Evolutionary conservation across 2,888 invertebrate species (phyloP).

Genomic region (Lasioglossum calceatum): DNA sequence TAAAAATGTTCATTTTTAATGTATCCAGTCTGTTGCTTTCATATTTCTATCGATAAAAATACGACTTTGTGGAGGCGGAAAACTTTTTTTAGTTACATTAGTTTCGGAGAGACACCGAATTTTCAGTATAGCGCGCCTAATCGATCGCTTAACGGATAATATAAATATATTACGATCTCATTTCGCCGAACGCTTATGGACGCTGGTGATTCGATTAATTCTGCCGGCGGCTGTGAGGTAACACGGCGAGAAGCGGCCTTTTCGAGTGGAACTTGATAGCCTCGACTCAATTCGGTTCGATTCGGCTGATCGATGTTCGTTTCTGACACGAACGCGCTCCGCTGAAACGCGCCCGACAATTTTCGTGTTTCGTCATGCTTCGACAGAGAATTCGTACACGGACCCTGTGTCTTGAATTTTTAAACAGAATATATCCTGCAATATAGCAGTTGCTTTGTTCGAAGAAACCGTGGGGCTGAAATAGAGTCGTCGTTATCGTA

Average conservation of each 20-base stretch:
- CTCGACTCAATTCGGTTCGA: constrained; percentile 68
- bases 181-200: neutral
- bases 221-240: constrained; percentile 27
- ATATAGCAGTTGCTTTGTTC: neutral
- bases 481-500: neutral
- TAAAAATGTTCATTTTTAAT: too few species aligned
- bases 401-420: neutral
- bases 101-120: neutral
- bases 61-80: neutral
- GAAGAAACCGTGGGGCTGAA: neutral
- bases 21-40: neutral
- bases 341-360: neutral
- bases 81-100: neutral
- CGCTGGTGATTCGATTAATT: constrained; percentile 36
- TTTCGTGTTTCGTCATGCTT: neutral
- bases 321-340: constrained; percentile 15
- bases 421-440: neutral
- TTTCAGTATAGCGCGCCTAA: neutral
- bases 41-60: neutral
- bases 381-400: neutral
- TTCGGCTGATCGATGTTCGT: constrained; percentile 45
- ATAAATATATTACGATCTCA: constrained; percentile 1
- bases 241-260: constrained; percentile 29
- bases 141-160: neutral
- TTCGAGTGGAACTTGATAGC: constrained; percentile 67